Conservation (phyloP, 2,888 invertebrate species). For the Calameuta filiformis region DNA sequence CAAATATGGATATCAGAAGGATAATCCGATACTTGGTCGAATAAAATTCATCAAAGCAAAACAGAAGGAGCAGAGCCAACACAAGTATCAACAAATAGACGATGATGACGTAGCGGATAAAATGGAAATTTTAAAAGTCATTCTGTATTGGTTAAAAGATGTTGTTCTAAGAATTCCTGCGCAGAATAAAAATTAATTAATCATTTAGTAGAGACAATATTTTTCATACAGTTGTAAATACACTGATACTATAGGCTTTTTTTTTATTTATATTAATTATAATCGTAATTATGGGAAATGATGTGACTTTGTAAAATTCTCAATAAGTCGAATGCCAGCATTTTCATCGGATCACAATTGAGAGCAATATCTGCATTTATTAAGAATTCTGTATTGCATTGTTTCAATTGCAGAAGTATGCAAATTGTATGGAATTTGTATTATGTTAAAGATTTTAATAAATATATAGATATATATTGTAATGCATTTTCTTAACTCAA, state of each 20-base stretch:
- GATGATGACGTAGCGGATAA: constrained; percentile 16
- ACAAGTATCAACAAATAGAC: constrained; percentile 30
- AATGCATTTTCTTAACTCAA: too few relatives aligned
- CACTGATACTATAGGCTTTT: not conserved
- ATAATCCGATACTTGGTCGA: constrained; percentile 29
- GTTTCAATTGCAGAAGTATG: too few relatives aligned
- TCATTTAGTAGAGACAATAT: constrained; percentile 16
- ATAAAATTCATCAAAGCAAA: constrained; percentile 22
- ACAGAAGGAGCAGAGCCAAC: constrained; percentile 14
- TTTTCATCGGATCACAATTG: not conserved
- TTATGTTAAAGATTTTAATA: not conserved
- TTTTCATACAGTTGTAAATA: constrained; percentile 12
- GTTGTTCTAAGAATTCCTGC: constrained; percentile 19
- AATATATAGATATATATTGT: not conserved
- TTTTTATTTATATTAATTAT: not conserved
- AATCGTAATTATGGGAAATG: not conserved
- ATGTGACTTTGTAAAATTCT: not conserved
- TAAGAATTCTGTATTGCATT: too few relatives aligned
- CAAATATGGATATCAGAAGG: constrained; percentile 24
- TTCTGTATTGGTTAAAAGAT: constrained; percentile 29
- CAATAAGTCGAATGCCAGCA: not conserved
- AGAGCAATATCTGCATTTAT: not conserved
- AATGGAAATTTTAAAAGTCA: constrained; percentile 26
- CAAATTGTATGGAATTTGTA: not conserved
- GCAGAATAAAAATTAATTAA: constrained; percentile 9